Evolutionary conservation across 2,797 vertebrate species (phyloP).

Genomic region (Glyptemys insculpta): DNA sequence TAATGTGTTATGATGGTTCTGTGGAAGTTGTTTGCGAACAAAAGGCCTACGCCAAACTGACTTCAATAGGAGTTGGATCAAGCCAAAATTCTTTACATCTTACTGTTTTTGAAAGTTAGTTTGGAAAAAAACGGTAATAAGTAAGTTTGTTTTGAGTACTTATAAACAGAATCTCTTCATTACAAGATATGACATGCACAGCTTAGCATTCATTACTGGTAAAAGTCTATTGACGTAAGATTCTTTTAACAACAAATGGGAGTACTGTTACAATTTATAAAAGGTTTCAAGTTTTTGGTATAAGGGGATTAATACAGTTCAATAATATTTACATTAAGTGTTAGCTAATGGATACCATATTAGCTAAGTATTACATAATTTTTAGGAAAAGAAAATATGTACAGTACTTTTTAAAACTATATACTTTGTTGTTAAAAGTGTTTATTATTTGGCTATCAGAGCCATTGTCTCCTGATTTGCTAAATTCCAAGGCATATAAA

Average conservation of each 20-base stretch:
- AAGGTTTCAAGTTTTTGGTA: not conserved
- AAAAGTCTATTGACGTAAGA: not conserved
- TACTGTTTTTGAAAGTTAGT: not conserved
- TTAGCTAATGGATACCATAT: not conserved
- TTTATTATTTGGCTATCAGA: not conserved
- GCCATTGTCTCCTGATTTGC: not conserved
- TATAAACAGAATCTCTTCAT: not conserved
- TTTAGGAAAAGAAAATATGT: not conserved
- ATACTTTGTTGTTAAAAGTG: not conserved
- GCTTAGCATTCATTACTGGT: not conserved
- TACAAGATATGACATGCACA: not conserved
- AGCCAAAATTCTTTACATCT: not conserved
- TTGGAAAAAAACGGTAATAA: not conserved
- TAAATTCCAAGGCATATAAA: not conserved
- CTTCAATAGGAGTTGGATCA: not conserved
- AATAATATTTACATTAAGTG: not conserved
- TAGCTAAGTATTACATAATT: not conserved
- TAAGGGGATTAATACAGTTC: not conserved
- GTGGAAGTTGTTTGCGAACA: not conserved
- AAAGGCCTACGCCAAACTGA: not conserved
- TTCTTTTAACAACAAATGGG: not conserved
- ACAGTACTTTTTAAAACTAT: not conserved
- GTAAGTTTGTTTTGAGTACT: not conserved
- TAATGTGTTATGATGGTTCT: not conserved
- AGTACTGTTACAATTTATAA: not conserved